These are phyloP conservation scores for Cathartes aura DNA, from an alignment of 2,113 vertebrate genomes.

Conservation along the genomic window DNA sequence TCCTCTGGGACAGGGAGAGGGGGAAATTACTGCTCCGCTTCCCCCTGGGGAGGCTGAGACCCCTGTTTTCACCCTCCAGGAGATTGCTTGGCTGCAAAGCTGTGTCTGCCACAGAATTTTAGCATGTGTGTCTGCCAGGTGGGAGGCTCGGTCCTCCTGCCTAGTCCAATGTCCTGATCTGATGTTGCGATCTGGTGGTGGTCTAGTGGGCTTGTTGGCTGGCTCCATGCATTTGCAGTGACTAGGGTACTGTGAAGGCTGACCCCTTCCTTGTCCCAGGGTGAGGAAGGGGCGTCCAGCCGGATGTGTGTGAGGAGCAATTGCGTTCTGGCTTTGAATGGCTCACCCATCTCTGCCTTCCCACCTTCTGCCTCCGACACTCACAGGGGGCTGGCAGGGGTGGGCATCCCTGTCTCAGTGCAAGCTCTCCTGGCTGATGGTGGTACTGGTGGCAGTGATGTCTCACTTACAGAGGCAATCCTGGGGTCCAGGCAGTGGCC, in stretches of 20 bases:
- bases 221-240: background rate
- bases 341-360: background rate
- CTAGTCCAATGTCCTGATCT: background rate
- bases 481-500: background rate
- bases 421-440: background rate
- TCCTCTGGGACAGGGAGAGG: background rate
- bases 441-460: background rate
- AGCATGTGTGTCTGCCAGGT: background rate
- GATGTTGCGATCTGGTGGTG: background rate
- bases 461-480: background rate
- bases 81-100: background rate
- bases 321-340: background rate
- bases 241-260: background rate
- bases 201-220: background rate
- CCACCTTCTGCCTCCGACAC: background rate
- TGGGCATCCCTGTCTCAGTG: accelerated
- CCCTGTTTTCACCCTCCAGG: background rate
- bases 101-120: background rate
- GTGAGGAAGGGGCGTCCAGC: background rate
- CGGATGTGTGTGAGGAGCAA: background rate
- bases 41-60: background rate
- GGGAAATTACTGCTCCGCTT: background rate
- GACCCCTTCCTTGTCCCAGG: background rate
- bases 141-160: background rate
- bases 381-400: accelerated